Conservation (phyloP, 2,113 vertebrate species). For the Odobenus rosmarus region DNA sequence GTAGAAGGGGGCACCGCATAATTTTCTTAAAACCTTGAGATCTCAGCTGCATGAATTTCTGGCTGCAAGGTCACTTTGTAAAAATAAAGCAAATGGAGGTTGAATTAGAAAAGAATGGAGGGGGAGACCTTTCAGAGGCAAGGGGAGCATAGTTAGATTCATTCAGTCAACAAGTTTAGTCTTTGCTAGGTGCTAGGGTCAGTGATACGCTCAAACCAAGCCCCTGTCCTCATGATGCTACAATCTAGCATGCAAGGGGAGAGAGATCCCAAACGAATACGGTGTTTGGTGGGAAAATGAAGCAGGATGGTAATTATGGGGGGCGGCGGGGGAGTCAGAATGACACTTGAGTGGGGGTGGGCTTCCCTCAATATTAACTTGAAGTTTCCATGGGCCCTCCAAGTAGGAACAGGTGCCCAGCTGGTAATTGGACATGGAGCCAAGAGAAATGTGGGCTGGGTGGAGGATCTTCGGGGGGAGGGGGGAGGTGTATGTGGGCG, state of each 20-base stretch:
- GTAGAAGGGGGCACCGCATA: not conserved
- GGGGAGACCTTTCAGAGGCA: not conserved
- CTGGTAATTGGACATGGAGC: not conserved
- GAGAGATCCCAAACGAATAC: accelerated
- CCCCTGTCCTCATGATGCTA: not conserved
- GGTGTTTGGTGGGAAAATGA: not conserved
- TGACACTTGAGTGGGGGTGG: too few species aligned
- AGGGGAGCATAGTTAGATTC: not conserved
- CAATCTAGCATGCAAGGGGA: accelerated
- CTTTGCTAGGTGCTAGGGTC: not conserved
- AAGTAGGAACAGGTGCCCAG: not conserved
- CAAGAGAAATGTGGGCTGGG: not conserved
- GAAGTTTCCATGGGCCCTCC: not conserved
- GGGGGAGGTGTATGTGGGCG: accelerated
- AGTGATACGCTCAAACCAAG: accelerated
- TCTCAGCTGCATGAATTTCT: not conserved
- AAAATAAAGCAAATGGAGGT: not conserved
- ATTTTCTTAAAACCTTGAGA: not conserved
- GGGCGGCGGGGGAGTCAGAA: accelerated
- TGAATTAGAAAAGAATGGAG: not conserved
- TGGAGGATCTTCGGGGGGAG: not conserved
- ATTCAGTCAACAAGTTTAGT: not conserved
- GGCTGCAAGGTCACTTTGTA: not conserved
- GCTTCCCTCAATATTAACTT: not conserved
- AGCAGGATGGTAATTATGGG: not conserved